These are phyloP conservation scores for Struthio camelus DNA, from an alignment of 2,113 vertebrate genomes.

Conservation along the genomic window DNA sequence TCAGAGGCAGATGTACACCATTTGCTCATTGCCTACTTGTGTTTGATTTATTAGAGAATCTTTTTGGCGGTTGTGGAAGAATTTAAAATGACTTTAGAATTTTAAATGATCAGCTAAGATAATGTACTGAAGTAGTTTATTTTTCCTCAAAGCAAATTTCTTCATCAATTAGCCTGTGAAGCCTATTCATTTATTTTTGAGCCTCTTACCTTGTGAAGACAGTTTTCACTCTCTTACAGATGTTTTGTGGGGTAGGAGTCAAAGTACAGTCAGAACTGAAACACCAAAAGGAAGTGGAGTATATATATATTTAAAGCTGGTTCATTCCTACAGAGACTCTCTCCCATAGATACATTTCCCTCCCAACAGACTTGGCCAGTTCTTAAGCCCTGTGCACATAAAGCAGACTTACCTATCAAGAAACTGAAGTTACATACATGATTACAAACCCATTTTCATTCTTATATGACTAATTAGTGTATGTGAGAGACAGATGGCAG, in stretches of 20 bases:
- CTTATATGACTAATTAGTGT: not conserved
- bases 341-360: not conserved
- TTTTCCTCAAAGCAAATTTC: not conserved
- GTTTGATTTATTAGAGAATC: not conserved
- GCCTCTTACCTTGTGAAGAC: not conserved
- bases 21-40: not conserved
- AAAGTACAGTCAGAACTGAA: not conserved
- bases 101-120: not conserved
- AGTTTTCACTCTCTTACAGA: not conserved
- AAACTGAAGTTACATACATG: not conserved
- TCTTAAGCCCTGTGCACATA: not conserved
- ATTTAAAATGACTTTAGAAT: not conserved
- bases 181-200: not conserved
- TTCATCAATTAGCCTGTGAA: not conserved
- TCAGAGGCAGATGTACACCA: not conserved
- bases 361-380: not conserved
- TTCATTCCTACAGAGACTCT: not conserved
- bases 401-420: not conserved
- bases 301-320: not conserved
- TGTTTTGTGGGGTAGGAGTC: not conserved
- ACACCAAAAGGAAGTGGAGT: not conserved
- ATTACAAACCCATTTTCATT: not conserved
- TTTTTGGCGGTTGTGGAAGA: not conserved
- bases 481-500: conserved; percentile 6
- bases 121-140: not conserved